Percentiles rank a stretch among this genome's conserved stretches.
Evolutionary conservation across 92 coral and sea anemone genomes (phyloP).

Genomic region (Bergia puertoricense): DNA sequence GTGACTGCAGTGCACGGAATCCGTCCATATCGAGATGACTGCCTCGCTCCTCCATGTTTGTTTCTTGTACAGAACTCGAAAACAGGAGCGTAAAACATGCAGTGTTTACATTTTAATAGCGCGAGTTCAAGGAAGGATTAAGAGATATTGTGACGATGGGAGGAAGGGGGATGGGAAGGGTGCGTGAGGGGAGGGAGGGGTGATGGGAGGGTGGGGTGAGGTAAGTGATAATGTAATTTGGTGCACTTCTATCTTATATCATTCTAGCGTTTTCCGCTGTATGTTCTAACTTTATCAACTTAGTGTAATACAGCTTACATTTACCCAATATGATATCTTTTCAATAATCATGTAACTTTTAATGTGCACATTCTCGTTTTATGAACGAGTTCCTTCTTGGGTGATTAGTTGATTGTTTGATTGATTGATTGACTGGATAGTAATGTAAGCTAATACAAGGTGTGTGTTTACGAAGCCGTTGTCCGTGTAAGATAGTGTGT

Average conservation of each 20-base stretch:
- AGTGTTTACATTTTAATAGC: neutral
- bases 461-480: neutral
- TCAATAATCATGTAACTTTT: too few relatives aligned
- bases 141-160: conserved; percentile 1
- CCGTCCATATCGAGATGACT: conserved; percentile 22
- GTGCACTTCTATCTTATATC: too few relatives aligned
- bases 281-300: too few relatives aligned
- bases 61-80: neutral
- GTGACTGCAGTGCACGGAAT: conserved; percentile 31
- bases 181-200: neutral
- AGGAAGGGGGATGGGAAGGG: neutral
- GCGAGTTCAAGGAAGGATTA: neutral
- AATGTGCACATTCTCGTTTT: too few relatives aligned
- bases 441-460: too few relatives aligned
- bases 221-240: too few relatives aligned
- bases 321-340: too few relatives aligned
- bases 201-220: neutral
- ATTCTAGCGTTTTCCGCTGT: too few relatives aligned
- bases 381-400: too few relatives aligned
- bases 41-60: conserved; percentile 11
- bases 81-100: neutral
- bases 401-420: too few relatives aligned
- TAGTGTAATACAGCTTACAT: too few relatives aligned
- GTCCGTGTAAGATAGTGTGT: neutral
- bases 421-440: too few relatives aligned